Evolutionary conservation across 2,888 invertebrate genomes (phyloP).

Genomic region (Kryphioiulus occultus): DNA sequence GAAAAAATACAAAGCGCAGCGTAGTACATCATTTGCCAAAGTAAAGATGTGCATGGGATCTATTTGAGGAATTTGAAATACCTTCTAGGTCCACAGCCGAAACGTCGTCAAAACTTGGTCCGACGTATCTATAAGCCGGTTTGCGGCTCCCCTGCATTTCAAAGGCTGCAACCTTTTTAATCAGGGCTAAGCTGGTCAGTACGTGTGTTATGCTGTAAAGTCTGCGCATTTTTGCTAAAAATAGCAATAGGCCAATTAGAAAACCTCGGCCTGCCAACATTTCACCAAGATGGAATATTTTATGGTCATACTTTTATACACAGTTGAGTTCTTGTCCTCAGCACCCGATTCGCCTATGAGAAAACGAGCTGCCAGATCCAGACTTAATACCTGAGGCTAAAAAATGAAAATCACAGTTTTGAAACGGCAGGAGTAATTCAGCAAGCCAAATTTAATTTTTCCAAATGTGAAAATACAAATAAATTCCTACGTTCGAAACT

Average conservation of each 20-base stretch:
- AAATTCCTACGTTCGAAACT: conserved; percentile 68
- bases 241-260: not conserved
- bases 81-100: not conserved
- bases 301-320: conserved; percentile 63
- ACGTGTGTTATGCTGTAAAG: conserved; percentile 82
- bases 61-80: not conserved
- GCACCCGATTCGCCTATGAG: conserved; percentile 69
- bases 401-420: conserved; percentile 52
- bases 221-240: conserved; percentile 71
- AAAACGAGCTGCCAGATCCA: conserved; percentile 74
- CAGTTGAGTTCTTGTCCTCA: conserved; percentile 65
- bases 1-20: not conserved
- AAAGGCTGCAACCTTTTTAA: conserved; percentile 72
- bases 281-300: not conserved
- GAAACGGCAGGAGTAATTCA: not conserved
- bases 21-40: not conserved
- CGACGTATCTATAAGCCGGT: conserved; percentile 73
- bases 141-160: conserved; percentile 68
- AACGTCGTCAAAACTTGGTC: conserved; percentile 61
- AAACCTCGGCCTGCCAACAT: not conserved
- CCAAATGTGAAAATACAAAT: not conserved
- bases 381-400: conserved; percentile 71
- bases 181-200: conserved; percentile 75
- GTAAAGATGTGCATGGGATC: not conserved
- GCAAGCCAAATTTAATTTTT: not conserved